Conservation (phyloP, 37 sponge, comb jelly and placozoan genomes). For the Theonella swinhoei region DNA sequence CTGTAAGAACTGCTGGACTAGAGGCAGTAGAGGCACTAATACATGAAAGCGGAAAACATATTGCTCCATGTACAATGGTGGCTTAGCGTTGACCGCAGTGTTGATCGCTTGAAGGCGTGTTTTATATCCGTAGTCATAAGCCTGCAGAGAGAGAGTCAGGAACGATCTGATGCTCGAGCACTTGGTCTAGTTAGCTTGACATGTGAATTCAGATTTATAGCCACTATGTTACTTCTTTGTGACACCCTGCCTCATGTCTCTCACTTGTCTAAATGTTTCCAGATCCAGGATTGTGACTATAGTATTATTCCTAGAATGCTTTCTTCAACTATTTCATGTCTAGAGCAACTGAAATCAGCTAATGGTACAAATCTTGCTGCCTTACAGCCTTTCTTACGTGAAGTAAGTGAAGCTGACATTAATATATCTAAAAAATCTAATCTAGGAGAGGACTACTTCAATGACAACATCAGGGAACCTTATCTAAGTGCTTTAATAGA, state of each 20-base stretch:
- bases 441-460: slow-evolving; percentile 19
- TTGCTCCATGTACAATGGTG: slow-evolving; percentile 49
- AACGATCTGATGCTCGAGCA: slow-evolving; percentile 41
- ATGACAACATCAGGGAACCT: slow-evolving; percentile 1
- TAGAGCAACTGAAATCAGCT: neutral
- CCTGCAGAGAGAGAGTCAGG: slow-evolving; percentile 27
- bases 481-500: slow-evolving; percentile 1
- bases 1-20: slow-evolving; percentile 49
- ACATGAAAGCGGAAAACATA: slow-evolving; percentile 32
- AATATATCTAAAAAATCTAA: neutral
- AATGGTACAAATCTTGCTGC: neutral
- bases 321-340: neutral
- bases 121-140: slow-evolving; percentile 37
- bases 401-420: neutral
- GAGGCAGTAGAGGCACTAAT: slow-evolving; percentile 39
- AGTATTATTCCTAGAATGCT: slow-evolving; percentile 42
- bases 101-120: slow-evolving; percentile 8
- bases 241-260: slow-evolving; percentile 37
- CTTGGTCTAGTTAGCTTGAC: slow-evolving; percentile 23
- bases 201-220: slow-evolving; percentile 40
- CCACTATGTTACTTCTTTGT: slow-evolving; percentile 36
- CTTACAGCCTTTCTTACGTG: neutral
- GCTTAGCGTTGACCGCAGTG: slow-evolving; percentile 38
- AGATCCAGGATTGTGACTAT: slow-evolving; percentile 18
- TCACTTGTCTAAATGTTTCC: slow-evolving; percentile 22